Evolutionary conservation across 2,797 vertebrate species (phyloP).

Genomic region (Phaenicophaeus curvirostris): DNA sequence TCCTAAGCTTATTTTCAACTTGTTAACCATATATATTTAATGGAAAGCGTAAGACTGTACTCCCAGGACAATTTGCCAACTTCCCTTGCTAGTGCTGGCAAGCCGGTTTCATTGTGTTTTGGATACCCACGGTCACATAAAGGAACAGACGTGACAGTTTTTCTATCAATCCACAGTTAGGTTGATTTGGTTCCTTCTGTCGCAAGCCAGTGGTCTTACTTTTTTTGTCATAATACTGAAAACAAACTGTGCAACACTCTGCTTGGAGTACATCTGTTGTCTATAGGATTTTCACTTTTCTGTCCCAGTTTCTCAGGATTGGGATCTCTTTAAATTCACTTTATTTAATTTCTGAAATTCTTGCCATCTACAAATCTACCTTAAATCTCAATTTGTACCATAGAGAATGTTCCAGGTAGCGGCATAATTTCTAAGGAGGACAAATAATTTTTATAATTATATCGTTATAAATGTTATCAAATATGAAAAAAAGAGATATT

Average conservation of each 20-base stretch:
- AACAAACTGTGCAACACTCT: neutral
- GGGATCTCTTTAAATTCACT: neutral
- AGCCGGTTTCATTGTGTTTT: accelerated
- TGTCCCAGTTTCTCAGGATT: neutral
- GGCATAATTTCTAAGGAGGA: neutral
- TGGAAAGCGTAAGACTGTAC: neutral
- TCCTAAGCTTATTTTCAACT: neutral
- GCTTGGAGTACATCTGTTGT: neutral
- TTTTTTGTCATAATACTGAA: neutral
- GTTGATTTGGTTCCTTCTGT: neutral
- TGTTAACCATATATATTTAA: neutral
- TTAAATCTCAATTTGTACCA: neutral
- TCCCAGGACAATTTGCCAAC: neutral
- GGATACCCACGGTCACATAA: neutral
- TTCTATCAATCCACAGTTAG: neutral
- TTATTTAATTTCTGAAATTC: neutral
- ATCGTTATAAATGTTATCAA: neutral
- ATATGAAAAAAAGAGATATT: neutral
- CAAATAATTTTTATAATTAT: neutral
- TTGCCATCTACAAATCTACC: neutral
- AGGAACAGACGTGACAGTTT: neutral
- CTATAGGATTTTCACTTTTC: neutral
- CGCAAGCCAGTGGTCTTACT: accelerated
- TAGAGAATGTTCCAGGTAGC: neutral
- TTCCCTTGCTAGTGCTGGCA: neutral